phyloP scores from a whole-genome alignment of 2,888 invertebrate genomes.

The Temnothorax ravouxi region DNA sequence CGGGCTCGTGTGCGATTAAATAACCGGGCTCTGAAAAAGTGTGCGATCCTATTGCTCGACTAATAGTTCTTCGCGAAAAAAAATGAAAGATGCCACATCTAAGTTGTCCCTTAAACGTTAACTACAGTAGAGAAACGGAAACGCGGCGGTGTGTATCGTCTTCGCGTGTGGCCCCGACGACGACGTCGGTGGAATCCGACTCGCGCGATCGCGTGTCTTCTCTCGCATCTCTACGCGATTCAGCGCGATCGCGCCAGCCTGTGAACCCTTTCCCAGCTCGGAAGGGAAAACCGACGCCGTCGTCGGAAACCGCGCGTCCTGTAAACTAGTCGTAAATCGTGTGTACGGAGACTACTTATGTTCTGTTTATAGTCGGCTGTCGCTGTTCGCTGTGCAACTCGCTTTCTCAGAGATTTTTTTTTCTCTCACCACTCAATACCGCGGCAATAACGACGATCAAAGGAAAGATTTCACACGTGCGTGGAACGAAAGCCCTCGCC shows the following conservation, averaged over 20 bases:
- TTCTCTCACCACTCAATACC: conserved; percentile 42
- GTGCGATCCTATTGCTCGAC: conserved; percentile 73
- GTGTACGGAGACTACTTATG: conserved; percentile 71
- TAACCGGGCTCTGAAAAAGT: conserved; percentile 70
- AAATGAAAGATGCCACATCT: conserved; percentile 71
- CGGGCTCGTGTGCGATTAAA: conserved; percentile 71
- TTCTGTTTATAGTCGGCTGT: conserved; percentile 61
- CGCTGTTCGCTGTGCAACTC: conserved; percentile 56
- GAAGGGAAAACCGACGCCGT: conserved; percentile 53
- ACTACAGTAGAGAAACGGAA: conserved; percentile 61
- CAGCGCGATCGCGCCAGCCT: background rate
- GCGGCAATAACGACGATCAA: conserved; percentile 53
- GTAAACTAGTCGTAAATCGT: conserved; percentile 75
- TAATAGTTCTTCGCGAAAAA: conserved; percentile 65
- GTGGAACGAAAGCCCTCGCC: conserved; percentile 46
- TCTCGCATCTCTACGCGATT: background rate
- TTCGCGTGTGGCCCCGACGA: background rate
- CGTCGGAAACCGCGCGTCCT: conserved; percentile 54
- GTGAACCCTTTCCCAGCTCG: background rate
- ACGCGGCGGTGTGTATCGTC: conserved; percentile 40
- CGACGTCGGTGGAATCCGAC: background rate
- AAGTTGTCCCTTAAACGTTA: conserved; percentile 63
- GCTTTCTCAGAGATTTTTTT: conserved; percentile 54
- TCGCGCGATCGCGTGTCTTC: background rate
- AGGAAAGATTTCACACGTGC: conserved; percentile 44